These are phyloP conservation scores for Syrista parreyssii DNA, from an alignment of 2,888 invertebrate genomes.

Conservation along the genomic window DNA sequence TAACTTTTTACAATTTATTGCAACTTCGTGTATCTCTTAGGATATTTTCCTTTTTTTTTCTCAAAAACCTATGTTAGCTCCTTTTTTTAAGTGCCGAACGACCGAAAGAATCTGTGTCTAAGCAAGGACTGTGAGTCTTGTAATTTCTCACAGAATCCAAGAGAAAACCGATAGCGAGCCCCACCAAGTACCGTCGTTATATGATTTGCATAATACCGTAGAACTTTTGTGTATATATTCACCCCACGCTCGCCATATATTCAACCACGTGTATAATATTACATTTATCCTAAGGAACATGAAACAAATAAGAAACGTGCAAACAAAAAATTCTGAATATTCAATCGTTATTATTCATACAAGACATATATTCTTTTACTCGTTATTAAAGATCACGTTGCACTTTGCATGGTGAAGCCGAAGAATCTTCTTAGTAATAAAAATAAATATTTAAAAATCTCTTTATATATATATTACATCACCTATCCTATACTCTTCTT, in stretches of 20 bases:
- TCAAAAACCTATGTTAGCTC: background rate
- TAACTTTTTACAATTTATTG: background rate
- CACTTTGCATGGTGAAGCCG: too few relatives aligned
- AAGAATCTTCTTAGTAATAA: too few relatives aligned
- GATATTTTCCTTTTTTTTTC: background rate
- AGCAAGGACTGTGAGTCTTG: slow-evolving; percentile 36
- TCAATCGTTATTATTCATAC: too few relatives aligned
- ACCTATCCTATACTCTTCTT: background rate
- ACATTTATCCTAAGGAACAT: background rate
- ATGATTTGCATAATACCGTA: slow-evolving; percentile 8
- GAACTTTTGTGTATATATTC: background rate
- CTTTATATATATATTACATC: background rate
- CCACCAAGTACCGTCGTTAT: background rate
- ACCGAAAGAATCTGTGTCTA: slow-evolving; percentile 34
- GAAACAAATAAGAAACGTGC: background rate
- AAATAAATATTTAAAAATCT: background rate
- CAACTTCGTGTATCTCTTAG: background rate
- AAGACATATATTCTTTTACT: too few relatives aligned
- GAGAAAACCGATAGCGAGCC: slow-evolving; percentile 34
- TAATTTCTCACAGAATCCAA: slow-evolving; percentile 40
- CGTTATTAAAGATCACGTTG: too few relatives aligned
- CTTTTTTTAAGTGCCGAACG: slow-evolving; percentile 1
- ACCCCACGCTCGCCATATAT: background rate
- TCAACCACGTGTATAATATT: background rate
- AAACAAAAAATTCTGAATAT: too few relatives aligned